Evolutionary conservation across 1,140 invertebrate genomes (phyloP).

Genomic region (Gryllus bimaculatus): DNA sequence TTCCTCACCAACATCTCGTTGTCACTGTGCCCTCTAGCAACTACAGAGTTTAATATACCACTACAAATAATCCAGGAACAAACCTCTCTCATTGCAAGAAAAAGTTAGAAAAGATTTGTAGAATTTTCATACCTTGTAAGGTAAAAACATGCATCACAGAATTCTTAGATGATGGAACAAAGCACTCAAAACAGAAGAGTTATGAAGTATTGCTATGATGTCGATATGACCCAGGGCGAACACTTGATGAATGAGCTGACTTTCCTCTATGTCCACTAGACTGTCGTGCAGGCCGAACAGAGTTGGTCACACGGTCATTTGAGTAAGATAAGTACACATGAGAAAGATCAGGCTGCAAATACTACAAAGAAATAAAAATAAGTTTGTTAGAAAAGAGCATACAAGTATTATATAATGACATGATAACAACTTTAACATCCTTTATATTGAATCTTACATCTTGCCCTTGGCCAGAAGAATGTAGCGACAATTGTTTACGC

Average conservation of each 20-base stretch:
- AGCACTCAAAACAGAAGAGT: too few species aligned
- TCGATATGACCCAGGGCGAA: not conserved
- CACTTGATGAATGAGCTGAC: not conserved
- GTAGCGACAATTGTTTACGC: conserved; percentile 47
- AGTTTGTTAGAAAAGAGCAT: not conserved
- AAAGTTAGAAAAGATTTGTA: too few species aligned
- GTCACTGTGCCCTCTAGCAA: too few species aligned
- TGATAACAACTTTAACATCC: not conserved
- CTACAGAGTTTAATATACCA: too few species aligned
- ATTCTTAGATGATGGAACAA: too few species aligned
- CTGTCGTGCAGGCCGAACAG: not conserved
- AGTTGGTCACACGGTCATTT: conserved; percentile 8
- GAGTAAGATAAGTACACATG: conserved; percentile 17
- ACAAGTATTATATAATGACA: not conserved
- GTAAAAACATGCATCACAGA: too few species aligned
- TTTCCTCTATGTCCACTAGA: not conserved
- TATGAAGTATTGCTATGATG: too few species aligned
- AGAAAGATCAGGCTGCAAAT: conserved; percentile 16
- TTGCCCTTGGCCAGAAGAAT: conserved; percentile 9
- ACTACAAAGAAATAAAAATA: not conserved
- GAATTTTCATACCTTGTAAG: too few species aligned
- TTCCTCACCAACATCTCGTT: too few species aligned
- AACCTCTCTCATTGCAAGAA: too few species aligned
- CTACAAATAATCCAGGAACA: too few species aligned
- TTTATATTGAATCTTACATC: conserved; percentile 9